A percentile compares a stretch with the other conserved stretches of the same genome.
These are phyloP conservation scores for Elachura formosa DNA, from an alignment of 2,113 vertebrate species.

Conservation along the genomic window DNA sequence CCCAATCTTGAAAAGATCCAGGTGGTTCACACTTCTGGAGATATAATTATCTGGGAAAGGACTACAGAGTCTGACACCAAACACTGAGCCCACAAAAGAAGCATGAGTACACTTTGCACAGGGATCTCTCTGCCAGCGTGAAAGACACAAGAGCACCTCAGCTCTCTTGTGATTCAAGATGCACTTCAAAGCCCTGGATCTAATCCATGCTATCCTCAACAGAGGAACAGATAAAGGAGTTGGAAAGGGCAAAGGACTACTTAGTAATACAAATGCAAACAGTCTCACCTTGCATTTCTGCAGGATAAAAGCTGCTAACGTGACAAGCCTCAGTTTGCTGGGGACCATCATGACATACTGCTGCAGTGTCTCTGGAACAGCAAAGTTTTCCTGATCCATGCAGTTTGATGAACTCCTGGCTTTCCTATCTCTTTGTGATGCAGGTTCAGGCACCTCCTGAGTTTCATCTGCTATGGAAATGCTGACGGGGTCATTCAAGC, in stretches of 20 bases:
- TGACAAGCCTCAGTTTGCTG: slow-evolving; percentile 91
- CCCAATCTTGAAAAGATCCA: neutral
- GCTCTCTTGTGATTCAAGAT: neutral
- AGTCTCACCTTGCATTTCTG: slow-evolving; percentile 84
- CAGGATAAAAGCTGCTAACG: slow-evolving; percentile 87
- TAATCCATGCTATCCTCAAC: neutral
- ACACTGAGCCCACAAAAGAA: neutral
- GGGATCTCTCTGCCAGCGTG: neutral
- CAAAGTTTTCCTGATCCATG: slow-evolving; percentile 72
- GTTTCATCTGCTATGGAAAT: slow-evolving; percentile 75
- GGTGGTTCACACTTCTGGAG: neutral
- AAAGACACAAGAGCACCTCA: neutral
- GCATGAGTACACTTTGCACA: neutral
- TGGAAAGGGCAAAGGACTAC: neutral
- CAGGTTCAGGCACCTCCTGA: neutral
- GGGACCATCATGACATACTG: slow-evolving; percentile 88
- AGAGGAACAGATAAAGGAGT: neutral
- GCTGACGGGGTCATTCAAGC: slow-evolving; percentile 80
- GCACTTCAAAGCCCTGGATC: neutral
- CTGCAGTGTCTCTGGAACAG: slow-evolving; percentile 80
- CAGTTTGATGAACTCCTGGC: neutral
- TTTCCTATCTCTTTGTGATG: neutral
- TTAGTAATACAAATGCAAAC: neutral
- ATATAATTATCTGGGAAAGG: neutral
- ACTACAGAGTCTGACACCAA: neutral